Evolutionary conservation across 2,888 invertebrate species (phyloP).

Genomic region (Nomada lathburiana): DNA sequence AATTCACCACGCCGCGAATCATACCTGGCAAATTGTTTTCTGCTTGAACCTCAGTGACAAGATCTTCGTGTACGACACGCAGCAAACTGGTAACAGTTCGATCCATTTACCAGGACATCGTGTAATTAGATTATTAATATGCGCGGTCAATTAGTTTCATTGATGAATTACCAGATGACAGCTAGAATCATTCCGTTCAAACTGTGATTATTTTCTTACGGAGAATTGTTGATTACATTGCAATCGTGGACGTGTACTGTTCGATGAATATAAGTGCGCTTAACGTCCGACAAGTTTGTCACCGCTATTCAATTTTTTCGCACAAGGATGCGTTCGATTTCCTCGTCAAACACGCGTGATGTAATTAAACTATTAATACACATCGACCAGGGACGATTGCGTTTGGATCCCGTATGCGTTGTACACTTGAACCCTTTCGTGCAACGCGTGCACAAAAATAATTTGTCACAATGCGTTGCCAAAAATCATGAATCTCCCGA

Average conservation of each 20-base stretch:
- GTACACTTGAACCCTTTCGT: slow-evolving; percentile 59
- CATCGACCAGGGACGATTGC: slow-evolving; percentile 28
- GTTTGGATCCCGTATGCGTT: neutral
- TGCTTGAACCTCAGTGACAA: neutral
- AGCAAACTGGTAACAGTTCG: slow-evolving; percentile 2
- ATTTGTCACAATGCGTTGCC: slow-evolving; percentile 34
- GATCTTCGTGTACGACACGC: neutral
- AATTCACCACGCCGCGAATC: neutral
- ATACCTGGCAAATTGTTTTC: neutral
- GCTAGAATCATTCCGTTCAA: neutral
- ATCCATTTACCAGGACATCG: slow-evolving; percentile 39
- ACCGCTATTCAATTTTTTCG: neutral
- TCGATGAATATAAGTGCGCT: neutral
- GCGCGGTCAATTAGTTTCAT: slow-evolving; percentile 30
- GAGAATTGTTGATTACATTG: neutral
- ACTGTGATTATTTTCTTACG: neutral
- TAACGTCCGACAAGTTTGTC: neutral
- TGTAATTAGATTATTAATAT: slow-evolving; percentile 71
- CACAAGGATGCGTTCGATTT: neutral
- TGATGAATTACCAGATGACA: slow-evolving; percentile 26
- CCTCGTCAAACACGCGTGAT: slow-evolving; percentile 46
- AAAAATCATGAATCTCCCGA: slow-evolving; percentile 32
- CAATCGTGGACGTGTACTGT: neutral
- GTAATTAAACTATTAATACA: slow-evolving; percentile 73
- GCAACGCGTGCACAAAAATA: slow-evolving; percentile 51